These are phyloP conservation scores for Mimumesa dahlbomi DNA, from an alignment of 2,888 invertebrate species.

Conservation along the genomic window DNA sequence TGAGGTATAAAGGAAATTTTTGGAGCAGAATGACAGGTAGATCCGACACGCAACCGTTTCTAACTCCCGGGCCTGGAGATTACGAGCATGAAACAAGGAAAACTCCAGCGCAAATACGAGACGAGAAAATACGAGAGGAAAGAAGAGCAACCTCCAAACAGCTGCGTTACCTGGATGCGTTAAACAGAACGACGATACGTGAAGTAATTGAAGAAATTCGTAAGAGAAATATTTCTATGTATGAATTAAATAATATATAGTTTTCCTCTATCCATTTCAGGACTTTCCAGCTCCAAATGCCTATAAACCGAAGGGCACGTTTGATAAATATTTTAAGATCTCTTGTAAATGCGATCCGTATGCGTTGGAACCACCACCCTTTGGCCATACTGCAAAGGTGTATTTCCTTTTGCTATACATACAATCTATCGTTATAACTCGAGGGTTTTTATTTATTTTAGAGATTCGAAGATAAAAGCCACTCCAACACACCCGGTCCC, in stretches of 20 bases:
- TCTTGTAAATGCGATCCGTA: slow-evolving; percentile 53
- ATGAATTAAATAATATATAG: too few species aligned
- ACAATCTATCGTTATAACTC: too few species aligned
- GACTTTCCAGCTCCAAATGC: slow-evolving; percentile 63
- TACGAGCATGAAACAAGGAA: slow-evolving; percentile 57
- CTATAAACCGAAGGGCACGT: slow-evolving; percentile 57
- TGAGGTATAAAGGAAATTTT: slow-evolving; percentile 66
- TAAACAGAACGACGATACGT: slow-evolving; percentile 55
- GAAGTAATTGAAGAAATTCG: slow-evolving; percentile 53
- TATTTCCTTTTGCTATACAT: too few species aligned
- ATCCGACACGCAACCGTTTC: slow-evolving; percentile 22
- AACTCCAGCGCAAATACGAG: slow-evolving; percentile 30
- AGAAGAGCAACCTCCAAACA: slow-evolving; percentile 55
- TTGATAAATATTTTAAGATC: slow-evolving; percentile 44
- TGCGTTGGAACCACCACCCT: slow-evolving; percentile 24
- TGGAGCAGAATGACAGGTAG: slow-evolving; percentile 71
- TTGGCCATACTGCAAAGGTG: slow-evolving; percentile 44
- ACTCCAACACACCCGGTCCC: slow-evolving; percentile 39
- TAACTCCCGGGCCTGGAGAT: slow-evolving; percentile 60
- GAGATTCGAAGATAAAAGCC: slow-evolving; percentile 31
- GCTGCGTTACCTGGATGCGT: slow-evolving; percentile 57
- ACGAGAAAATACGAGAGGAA: slow-evolving; percentile 58
- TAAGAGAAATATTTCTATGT: too few species aligned
- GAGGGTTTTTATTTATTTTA: slow-evolving; percentile 13
- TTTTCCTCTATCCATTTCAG: slow-evolving; percentile 47